These are phyloP conservation scores for Gisinianus flammeolus DNA, from an alignment of 2,888 invertebrate species.

Conservation along the genomic window DNA sequence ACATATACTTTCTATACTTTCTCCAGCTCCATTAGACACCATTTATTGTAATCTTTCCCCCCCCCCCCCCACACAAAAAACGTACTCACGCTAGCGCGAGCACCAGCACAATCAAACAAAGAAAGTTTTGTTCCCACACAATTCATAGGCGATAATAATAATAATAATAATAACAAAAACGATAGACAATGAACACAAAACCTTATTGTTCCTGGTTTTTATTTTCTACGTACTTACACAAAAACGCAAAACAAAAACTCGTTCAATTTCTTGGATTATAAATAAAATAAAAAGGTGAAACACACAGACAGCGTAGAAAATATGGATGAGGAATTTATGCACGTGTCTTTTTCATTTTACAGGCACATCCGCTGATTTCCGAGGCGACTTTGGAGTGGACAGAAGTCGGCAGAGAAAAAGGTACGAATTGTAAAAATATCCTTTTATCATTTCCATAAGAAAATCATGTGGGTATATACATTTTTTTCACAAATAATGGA, in stretches of 20 bases:
- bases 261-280: too few relatives aligned
- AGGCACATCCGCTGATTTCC: slow-evolving; percentile 59
- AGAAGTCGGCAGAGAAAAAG: slow-evolving; percentile 53
- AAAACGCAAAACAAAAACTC: not conserved
- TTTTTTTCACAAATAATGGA: too few relatives aligned
- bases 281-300: not conserved
- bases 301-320: not conserved
- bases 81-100: too few relatives aligned
- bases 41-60: not conserved
- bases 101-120: too few relatives aligned
- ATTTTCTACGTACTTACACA: not conserved
- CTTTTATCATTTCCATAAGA: too few relatives aligned
- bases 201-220: not conserved
- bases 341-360: slow-evolving; percentile 6
- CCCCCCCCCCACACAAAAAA: not conserved
- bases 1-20: slow-evolving; percentile 23
- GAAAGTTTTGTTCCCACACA: too few relatives aligned
- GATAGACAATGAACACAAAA: too few relatives aligned
- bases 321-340: not conserved
- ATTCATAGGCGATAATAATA: too few relatives aligned
- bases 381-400: slow-evolving; percentile 55
- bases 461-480: too few relatives aligned
- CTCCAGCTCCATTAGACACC: not conserved
- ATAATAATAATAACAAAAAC: too few relatives aligned
- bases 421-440: slow-evolving; percentile 32